A percentile compares a stretch with the other conserved stretches of the same genome.
phyloP scores from a whole-genome alignment of 1,140 invertebrate species.

The Lanistes nyassanus region DNA sequence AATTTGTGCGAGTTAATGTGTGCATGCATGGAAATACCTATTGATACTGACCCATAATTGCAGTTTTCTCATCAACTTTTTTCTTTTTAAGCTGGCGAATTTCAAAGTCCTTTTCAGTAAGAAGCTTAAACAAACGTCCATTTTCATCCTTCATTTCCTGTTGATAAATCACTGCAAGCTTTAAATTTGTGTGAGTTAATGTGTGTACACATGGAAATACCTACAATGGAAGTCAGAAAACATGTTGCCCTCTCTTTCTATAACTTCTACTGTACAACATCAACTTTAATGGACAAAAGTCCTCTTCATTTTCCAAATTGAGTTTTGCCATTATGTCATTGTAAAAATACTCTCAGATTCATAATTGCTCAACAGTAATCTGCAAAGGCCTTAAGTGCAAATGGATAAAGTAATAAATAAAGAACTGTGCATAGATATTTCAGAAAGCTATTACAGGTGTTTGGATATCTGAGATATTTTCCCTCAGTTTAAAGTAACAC shows the following conservation, averaged over 20 bases:
- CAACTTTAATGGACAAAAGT: neutral
- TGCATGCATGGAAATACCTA: neutral
- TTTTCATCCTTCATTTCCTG: conserved; percentile 68
- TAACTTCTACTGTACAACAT: neutral
- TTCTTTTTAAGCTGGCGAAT: conserved; percentile 64
- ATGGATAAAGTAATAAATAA: too few species aligned
- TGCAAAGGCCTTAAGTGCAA: too few species aligned
- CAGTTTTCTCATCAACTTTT: conserved; percentile 53
- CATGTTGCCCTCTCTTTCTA: neutral
- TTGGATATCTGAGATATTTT: too few species aligned
- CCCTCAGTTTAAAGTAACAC: too few species aligned
- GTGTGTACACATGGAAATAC: neutral
- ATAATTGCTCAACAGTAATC: too few species aligned
- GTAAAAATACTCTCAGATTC: too few species aligned
- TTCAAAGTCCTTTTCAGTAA: conserved; percentile 67
- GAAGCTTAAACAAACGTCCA: conserved; percentile 63
- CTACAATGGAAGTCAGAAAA: neutral
- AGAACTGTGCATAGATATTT: too few species aligned
- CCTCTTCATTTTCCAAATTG: neutral
- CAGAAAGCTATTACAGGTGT: too few species aligned
- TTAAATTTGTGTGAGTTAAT: neutral
- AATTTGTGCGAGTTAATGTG: neutral
- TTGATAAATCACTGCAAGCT: conserved; percentile 22
- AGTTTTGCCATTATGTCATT: neutral
- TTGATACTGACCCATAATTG: conserved; percentile 41